These are phyloP conservation scores for Hippocampus barbouri DNA, from an alignment of 2,113 vertebrate genomes.

Conservation along the genomic window DNA sequence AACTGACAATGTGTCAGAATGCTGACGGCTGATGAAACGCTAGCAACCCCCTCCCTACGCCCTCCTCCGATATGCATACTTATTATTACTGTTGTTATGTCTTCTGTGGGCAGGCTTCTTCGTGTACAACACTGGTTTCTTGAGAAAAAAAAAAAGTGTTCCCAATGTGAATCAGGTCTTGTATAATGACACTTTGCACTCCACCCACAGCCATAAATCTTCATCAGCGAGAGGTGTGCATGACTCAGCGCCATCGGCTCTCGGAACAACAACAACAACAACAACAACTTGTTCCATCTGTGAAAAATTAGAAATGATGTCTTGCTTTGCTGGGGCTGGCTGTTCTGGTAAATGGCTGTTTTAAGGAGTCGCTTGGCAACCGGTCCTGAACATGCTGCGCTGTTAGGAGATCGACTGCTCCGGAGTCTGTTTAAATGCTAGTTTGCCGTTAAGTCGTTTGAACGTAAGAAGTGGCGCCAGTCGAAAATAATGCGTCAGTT, in stretches of 20 bases:
- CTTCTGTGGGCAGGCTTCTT: neutral
- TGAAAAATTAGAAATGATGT: neutral
- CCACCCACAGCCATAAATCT: conserved; percentile 5
- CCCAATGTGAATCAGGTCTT: neutral
- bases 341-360: neutral
- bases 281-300: conserved; percentile 10
- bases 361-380: neutral
- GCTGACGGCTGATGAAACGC: conserved; percentile 3
- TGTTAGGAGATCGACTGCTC: neutral
- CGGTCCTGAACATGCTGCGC: neutral
- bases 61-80: conserved; percentile 22
- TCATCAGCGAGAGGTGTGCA: neutral
- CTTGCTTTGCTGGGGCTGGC: neutral
- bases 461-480: neutral
- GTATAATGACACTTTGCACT: neutral
- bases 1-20: neutral
- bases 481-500: neutral
- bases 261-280: neutral
- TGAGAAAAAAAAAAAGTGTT: neutral
- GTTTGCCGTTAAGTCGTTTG: neutral
- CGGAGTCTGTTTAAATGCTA: neutral
- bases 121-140: neutral
- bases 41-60: conserved; percentile 31
- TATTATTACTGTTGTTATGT: neutral
- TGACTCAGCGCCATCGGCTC: conserved; percentile 6